Conservation (phyloP, 2,888 invertebrate species). For the Acrobasis suavella region DNA sequence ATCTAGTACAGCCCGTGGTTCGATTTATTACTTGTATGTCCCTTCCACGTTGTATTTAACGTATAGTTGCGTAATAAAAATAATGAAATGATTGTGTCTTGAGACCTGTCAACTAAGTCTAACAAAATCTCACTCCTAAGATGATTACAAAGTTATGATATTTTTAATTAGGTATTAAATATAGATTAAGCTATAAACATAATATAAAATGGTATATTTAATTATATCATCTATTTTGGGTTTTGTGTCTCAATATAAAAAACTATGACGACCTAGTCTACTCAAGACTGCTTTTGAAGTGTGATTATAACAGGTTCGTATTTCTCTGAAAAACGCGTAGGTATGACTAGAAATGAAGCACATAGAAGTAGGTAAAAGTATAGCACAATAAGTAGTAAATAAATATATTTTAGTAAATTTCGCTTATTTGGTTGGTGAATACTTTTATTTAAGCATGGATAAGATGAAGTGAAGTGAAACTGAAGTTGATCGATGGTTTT, state of each 20-base stretch:
- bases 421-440: no score
- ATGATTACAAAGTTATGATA: constrained; percentile 14
- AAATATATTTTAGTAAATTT: no score
- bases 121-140: constrained; percentile 25
- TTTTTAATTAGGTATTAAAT: constrained; percentile 21
- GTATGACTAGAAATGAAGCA: not conserved
- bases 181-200: constrained; percentile 15
- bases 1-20: no score
- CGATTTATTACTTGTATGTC: no score
- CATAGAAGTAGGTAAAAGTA: not conserved
- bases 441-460: no score
- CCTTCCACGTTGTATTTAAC: no score
- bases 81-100: constrained; percentile 1
- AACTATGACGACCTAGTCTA: constrained; percentile 39
- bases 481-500: no score
- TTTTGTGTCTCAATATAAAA: constrained; percentile 21
- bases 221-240: constrained; percentile 23
- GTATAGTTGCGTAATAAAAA: not conserved
- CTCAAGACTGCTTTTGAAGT: constrained; percentile 37
- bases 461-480: no score
- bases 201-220: constrained; percentile 24
- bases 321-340: not conserved
- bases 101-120: constrained; percentile 7
- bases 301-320: constrained; percentile 10
- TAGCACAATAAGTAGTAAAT: no score